Evolutionary conservation across 2,888 invertebrate genomes (phyloP), one percentile per base, ranked within the genome.

Genomic region (Allygus modestus): DNA sequence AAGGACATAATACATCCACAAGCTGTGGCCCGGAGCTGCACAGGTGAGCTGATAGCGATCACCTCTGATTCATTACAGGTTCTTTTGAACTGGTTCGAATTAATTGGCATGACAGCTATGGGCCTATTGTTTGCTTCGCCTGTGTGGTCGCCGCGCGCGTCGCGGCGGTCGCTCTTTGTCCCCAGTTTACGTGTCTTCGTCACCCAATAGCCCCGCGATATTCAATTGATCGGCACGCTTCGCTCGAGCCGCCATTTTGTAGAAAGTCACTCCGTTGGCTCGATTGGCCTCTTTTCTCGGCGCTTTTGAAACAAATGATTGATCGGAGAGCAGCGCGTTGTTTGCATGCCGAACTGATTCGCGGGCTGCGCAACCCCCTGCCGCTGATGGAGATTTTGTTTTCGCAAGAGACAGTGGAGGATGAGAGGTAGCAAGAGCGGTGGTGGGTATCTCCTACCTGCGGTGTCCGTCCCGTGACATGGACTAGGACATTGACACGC

Each of bases 211-310:
- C 51, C 9, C 28, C 26, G 12, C 54, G 33, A 79, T 58, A 79
- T 37, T 79, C 79, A 79, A 79, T 79, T 58, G 46, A 28, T 51
- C 33, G 37, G 26, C 75, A 77, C 75, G 73, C 73, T 69, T 31
- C 73, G 73, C 43, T 73, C 73, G 71, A 41, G n/a, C 71, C 71
- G 71, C 71, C 71, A 71, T 71, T 71, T 71, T 71, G 75, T 77
- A 77, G 75, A 77, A 77, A 77, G 75, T 65, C 51, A 43, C 43
- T 31, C 73, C 73, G 73, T 41, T 43, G 20, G 37, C 0, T 5
- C n/a, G n/a, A 15, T 5, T 37, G 9, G 73, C 51, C 77, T n/a
- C 28, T 20, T 77, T 77, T 77, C 37, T 51, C 77, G 12, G 26
- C 58, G 31, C 58, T 79, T 79, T 79, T 54, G 54, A 79, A 79